Percentiles rank a stretch among this genome's conserved stretches.
phyloP scores from a whole-genome alignment of 1,140 invertebrate species.

The Macrostomum lignano region DNA sequence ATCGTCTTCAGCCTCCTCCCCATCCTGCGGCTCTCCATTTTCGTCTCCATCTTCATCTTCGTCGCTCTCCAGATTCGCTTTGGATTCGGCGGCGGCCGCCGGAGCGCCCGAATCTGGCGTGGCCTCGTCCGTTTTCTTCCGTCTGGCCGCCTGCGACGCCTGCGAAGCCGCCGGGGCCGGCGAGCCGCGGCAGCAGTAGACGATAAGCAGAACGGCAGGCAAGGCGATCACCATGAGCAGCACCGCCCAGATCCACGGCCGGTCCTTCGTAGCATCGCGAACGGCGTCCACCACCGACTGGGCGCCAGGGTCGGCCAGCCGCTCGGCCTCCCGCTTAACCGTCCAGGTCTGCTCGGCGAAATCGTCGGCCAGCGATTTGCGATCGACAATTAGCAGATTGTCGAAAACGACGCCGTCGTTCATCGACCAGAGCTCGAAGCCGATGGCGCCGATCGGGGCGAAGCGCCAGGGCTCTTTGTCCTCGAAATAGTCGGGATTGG shows the following conservation, averaged over 20 bases:
- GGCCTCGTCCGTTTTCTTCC: too few relatives aligned
- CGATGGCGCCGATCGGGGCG: conserved; percentile 38
- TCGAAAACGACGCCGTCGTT: conserved; percentile 58
- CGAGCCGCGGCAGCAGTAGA: conserved; percentile 37
- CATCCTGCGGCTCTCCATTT: too few relatives aligned
- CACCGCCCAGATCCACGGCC: conserved; percentile 63
- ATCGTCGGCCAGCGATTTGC: conserved; percentile 41
- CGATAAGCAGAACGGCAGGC: conserved; percentile 45
- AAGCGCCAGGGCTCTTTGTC: conserved; percentile 41
- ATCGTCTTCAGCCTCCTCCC: too few relatives aligned
- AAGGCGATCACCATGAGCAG: conserved; percentile 51
- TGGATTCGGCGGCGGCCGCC: too few relatives aligned
- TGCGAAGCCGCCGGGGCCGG: too few relatives aligned
- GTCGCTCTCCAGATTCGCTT: too few relatives aligned
- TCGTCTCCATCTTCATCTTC: too few relatives aligned
- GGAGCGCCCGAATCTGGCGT: too few relatives aligned
- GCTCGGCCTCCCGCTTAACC: conserved; percentile 43
- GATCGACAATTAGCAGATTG: conserved; percentile 69
- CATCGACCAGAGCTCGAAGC: conserved; percentile 93
- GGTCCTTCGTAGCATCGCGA: conserved; percentile 48
- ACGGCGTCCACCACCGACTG: conserved; percentile 48
- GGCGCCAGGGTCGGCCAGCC: conserved; percentile 8
- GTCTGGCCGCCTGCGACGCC: too few relatives aligned
- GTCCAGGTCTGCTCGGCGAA: conserved; percentile 57
- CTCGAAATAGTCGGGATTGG: conserved; percentile 73